Percentiles rank a stretch among this genome's conserved stretches.
phyloP scores from a whole-genome alignment of 2,113 vertebrate species.

The Leptosomus discolor region DNA sequence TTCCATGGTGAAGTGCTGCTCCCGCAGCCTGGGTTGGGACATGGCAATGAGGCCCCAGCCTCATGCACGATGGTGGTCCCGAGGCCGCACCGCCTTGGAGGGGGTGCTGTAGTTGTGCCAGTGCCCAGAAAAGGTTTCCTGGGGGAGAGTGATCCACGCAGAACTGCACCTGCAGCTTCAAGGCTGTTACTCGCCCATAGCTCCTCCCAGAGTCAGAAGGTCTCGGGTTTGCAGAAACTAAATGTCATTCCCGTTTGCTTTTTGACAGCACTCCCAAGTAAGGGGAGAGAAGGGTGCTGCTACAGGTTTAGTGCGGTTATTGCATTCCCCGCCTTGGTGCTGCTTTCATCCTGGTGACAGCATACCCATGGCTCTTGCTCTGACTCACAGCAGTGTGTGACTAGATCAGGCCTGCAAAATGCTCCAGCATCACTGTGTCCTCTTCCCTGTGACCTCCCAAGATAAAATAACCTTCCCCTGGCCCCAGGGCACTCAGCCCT shows the following conservation, averaged over 20 bases:
- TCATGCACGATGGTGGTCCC: not conserved
- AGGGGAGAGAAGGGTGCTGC: not conserved
- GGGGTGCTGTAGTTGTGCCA: not conserved
- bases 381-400: not conserved
- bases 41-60: fast-evolving
- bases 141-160: not conserved
- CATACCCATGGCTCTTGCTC: not conserved
- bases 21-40: not conserved
- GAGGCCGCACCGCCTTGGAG: fast-evolving
- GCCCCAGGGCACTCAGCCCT: not conserved
- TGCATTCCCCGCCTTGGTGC: not conserved
- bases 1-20: not conserved
- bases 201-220: not conserved
- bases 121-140: not conserved
- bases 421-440: not conserved
- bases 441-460: not conserved
- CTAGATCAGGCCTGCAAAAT: not conserved
- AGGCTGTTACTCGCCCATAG: not conserved
- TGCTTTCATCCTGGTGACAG: not conserved
- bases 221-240: not conserved
- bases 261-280: not conserved
- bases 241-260: not conserved
- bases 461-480: not conserved
- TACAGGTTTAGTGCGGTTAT: not conserved
- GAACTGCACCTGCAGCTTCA: not conserved